Evolutionary conservation across 2,797 vertebrate genomes (phyloP).

Genomic region (Huso huso): DNA sequence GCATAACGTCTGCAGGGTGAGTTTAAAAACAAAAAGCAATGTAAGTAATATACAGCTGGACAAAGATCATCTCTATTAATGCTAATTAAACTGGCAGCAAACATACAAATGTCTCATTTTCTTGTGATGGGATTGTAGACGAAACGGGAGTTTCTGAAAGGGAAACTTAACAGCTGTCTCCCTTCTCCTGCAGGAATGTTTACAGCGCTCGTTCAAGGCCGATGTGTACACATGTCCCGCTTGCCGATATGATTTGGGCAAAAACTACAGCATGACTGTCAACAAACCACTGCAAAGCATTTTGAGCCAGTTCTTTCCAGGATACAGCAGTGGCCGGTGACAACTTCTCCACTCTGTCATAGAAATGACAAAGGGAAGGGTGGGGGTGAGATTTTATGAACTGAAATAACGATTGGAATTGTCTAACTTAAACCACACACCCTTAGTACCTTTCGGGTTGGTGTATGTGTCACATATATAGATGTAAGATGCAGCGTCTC

Average conservation of each 20-base stretch:
- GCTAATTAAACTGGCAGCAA: too few species aligned
- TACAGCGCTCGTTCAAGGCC: constrained; percentile 89
- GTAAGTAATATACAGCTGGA: too few species aligned
- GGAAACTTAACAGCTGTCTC: neutral
- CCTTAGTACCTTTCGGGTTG: too few species aligned
- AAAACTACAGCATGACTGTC: constrained; percentile 70
- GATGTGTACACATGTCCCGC: constrained; percentile 90
- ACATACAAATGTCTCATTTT: too few species aligned
- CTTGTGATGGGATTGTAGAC: too few species aligned
- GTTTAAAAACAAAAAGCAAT: constrained; percentile 15
- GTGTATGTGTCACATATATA: neutral
- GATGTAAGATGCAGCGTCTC: constrained; percentile 8
- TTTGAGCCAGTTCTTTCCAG: constrained; percentile 87
- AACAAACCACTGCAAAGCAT: constrained; percentile 80
- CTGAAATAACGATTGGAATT: too few species aligned
- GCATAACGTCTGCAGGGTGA: constrained; percentile 93
- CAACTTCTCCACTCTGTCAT: constrained; percentile 27
- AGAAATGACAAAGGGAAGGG: too few species aligned
- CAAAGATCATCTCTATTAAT: too few species aligned
- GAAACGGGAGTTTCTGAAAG: neutral
- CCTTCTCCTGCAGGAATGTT: constrained; percentile 68
- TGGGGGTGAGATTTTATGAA: too few species aligned
- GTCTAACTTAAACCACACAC: too few species aligned
- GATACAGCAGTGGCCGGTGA: constrained; percentile 91
- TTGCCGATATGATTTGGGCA: constrained; percentile 85